Base-by-base conservation (phyloP, 2,888 invertebrate genomes). In the Hoplodrina ambigua region DNA sequence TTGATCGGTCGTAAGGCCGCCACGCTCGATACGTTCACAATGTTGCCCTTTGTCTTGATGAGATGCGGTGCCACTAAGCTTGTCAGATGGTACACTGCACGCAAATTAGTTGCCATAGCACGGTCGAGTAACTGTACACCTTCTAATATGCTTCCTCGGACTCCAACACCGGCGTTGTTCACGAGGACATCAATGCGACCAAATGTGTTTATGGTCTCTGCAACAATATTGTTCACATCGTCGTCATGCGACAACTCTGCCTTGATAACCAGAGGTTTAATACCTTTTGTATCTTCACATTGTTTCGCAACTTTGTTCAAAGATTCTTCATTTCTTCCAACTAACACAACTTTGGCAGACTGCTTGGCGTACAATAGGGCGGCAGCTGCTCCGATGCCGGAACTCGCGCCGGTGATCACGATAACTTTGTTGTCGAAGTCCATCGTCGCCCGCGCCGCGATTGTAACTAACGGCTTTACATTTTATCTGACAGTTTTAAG, bases 21-120 rank as follows among this genome's bases (percentile, higher is more conserved):
- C 5, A 99, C 98, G 90, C 99, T 99, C 19, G 99, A 99, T 0
- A 99, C 98, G 91, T 99, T 99, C 0, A 99, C 98, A 81, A 99
- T 97, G 83, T 97, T 98, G 30, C 99, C 99, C 91, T 98, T 97
- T 0, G 97, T 96, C 91, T 97, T 96, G 17, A 98, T 96, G 46
- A 99, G 96, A 93, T 98, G 96, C 4, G 99, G 99, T 0, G 98
- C 97, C 60, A 98, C 98, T 76, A 99, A 90, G 96, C 97, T 97
- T 1, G 98, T 98, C 79, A 99, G 92, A 55, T 97, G 96, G 88
- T 97, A 98, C 57, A 97, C 94, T 4, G 97, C 96, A 82, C 98
- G 97, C 19, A 98, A 97, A 92, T 99, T 99, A 17, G 97, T 96
- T 82, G 98, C 97, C 96, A 99, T 98, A 53, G 98, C 94, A 59